Evolutionary conservation across 2,888 invertebrate genomes (phyloP).

Genomic region (Nineta flava): DNA sequence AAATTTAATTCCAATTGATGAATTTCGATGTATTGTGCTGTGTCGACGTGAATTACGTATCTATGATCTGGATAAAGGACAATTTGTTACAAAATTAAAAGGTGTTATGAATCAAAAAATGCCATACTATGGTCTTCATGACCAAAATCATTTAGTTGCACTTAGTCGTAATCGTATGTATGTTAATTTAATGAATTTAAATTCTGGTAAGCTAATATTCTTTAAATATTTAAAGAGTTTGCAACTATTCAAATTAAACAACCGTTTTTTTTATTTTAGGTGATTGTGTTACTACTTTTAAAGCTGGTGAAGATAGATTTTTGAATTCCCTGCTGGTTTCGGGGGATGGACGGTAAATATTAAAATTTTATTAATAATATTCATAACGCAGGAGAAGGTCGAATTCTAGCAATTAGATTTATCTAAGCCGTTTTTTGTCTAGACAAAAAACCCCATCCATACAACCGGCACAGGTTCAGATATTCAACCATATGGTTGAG

Average conservation of each 20-base stretch:
- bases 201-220: constrained; percentile 37
- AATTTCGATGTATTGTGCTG: constrained; percentile 59
- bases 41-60: constrained; percentile 67
- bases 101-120: constrained; percentile 88
- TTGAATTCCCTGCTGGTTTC: constrained; percentile 75
- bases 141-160: constrained; percentile 62
- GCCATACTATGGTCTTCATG: constrained; percentile 78
- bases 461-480: background rate
- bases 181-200: constrained; percentile 72
- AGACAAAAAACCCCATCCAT: too few species aligned
- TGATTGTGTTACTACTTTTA: constrained; percentile 73
- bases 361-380: background rate
- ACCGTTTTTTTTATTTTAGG: constrained; percentile 29
- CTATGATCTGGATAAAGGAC: constrained; percentile 64
- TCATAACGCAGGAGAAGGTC: constrained; percentile 1
- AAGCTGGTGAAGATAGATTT: constrained; percentile 80
- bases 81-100: constrained; percentile 53
- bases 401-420: background rate
- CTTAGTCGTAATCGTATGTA: constrained; percentile 78
- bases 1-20: constrained; percentile 60
- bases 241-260: background rate
- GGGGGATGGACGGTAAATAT: constrained; percentile 56
- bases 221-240: background rate
- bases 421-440: background rate
- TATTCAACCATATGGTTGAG: too few species aligned